These are phyloP conservation scores for Tetraodon nigroviridis DNA, from an alignment of 2,113 vertebrate genomes.

Conservation along the genomic window DNA sequence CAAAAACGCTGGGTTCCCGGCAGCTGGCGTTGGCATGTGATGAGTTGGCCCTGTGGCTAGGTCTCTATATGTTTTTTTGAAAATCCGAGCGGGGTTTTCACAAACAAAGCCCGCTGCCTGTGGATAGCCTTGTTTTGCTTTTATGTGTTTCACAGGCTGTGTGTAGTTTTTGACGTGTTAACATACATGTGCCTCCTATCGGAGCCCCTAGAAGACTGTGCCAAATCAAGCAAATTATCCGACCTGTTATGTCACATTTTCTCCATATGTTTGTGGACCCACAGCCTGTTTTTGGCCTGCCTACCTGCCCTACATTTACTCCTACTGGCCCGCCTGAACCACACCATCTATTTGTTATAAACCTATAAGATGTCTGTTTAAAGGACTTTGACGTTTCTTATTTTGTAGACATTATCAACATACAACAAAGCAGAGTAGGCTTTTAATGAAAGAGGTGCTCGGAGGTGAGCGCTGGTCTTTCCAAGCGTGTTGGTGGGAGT, in stretches of 20 bases:
- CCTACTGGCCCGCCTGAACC: neutral
- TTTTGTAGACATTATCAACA: neutral
- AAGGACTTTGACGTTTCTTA: no score
- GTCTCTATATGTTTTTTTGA: conserved; percentile 23
- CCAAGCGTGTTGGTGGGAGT: neutral
- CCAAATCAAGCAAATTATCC: neutral
- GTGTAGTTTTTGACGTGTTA: conserved; percentile 9
- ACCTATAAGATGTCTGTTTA: no score
- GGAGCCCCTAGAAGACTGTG: neutral
- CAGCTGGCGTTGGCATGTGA: conserved; percentile 54
- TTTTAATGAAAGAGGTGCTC: neutral
- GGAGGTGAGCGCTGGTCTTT: neutral
- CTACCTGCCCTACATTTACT: neutral
- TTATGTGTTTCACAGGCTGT: neutral
- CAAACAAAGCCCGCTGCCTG: conserved; percentile 14
- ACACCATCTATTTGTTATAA: no score
- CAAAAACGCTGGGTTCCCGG: conserved; percentile 40
- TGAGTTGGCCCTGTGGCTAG: conserved; percentile 39
- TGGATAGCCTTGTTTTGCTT: conserved; percentile 7
- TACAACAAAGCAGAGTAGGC: neutral
- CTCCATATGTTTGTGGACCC: neutral
- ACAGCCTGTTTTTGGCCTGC: neutral
- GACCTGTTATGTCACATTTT: neutral
- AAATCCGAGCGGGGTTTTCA: conserved; percentile 8
- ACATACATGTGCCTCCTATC: neutral